phyloP scores from a whole-genome alignment of 2,888 invertebrate genomes.

The Epinotia demarniana region DNA sequence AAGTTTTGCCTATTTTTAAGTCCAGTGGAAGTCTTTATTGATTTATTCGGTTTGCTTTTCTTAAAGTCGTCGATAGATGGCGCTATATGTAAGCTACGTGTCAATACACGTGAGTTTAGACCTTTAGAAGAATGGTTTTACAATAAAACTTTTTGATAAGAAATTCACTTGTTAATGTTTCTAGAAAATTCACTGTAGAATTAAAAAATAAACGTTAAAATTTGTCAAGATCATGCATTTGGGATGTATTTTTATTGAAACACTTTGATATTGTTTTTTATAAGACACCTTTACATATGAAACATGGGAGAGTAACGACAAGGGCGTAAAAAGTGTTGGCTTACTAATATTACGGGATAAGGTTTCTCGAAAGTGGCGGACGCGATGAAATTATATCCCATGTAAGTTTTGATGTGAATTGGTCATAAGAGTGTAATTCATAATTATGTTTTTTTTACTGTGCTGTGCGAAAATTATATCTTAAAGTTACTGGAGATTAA shows the following conservation, averaged over 20 bases:
- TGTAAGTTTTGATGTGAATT: no score
- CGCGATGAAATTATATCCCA: no score
- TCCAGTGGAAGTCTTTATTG: neutral
- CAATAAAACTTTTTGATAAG: neutral
- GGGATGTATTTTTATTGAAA: neutral
- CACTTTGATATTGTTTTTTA: neutral
- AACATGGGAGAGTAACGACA: no score
- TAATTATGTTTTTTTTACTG: no score
- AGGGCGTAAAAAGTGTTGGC: no score
- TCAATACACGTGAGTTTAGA: neutral
- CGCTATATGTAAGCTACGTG: neutral
- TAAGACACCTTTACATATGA: no score
- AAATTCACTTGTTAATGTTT: conserved; percentile 20
- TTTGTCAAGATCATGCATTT: neutral
- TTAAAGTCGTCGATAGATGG: neutral
- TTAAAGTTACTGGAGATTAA: no score
- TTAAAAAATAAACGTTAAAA: conserved; percentile 9
- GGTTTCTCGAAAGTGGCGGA: no score
- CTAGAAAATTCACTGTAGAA: conserved; percentile 10
- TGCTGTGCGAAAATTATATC: no score
- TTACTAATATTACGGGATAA: no score
- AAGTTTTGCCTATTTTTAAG: neutral
- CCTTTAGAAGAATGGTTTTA: conserved; percentile 1
- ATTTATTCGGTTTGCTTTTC: neutral
- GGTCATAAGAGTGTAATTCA: no score